Base-by-base conservation (phyloP, 2,888 invertebrate genomes). In the Volucella bombylans region DNA sequence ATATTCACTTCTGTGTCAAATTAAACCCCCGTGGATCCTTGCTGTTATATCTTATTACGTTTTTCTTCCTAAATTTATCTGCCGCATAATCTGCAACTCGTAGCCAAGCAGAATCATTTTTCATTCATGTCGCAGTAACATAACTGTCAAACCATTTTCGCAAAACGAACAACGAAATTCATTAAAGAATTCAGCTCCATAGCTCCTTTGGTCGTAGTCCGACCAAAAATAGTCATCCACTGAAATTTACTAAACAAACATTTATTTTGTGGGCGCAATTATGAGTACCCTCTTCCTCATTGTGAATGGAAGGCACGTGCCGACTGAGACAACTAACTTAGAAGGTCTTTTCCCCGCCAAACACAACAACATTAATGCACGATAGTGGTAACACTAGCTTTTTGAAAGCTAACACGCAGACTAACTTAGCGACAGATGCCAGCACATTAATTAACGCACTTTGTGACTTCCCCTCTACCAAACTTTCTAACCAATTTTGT, bases 391-490 rank as follows among this genome's bases (percentile, higher is more conserved):
- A n/a, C 15, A 31, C 31, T 6, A 31, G 6, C 65, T 14, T 31
- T 55, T 38, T 9, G 39, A 11, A 12, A 49, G 38, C 15, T 15
- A 50, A 43, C 8, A 59, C n/a, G 43, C 12, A 9, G 11, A n/a
- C 49, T 50, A n/a, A 52, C 38, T 31, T 9, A 72, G 45, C 38
- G 62, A 62, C 62, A 72, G 47, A 72, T 72, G 64, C 47, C 54
- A 55, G 55, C 65, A 74, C 41, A 69, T 69, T 69, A 74, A 74
- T 74, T 59, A 74, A 59, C 65, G 41, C 57, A 59, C 65, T 65
- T 65, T 11, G 45, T 49, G 49, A 23, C 39, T 39, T 45, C 43
- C 57, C 14, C 10, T 57, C 15, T 39, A 55, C 55, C n/a, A 10
- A n/a, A 15, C 39, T 12, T 39, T 6, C 38, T 23, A 31, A 31